Conservation (phyloP, 2,797 vertebrate genomes). For the Eospalax fontanierii region DNA sequence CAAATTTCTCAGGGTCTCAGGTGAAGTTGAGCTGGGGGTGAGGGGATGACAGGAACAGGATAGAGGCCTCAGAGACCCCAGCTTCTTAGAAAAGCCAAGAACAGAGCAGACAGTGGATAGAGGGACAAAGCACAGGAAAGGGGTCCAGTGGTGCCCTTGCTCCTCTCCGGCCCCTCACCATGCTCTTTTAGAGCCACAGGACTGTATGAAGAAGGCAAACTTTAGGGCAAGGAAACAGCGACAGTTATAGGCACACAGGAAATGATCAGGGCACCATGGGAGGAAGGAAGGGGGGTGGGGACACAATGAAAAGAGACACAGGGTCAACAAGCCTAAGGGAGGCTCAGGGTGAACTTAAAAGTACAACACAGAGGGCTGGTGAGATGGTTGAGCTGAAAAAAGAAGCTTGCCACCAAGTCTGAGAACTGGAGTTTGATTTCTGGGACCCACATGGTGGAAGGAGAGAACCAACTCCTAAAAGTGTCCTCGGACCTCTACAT, state of each 20-base stretch:
- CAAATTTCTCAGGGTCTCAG: constrained; percentile 52
- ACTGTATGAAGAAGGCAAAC: neutral
- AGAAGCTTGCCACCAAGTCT: neutral
- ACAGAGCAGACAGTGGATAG: constrained; percentile 81
- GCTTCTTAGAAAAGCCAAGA: constrained; percentile 88
- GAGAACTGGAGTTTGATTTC: neutral
- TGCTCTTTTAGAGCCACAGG: neutral
- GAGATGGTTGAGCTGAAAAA: neutral
- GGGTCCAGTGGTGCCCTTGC: neutral
- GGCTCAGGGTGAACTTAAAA: neutral
- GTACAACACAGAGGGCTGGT: neutral
- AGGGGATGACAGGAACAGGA: constrained; percentile 73
- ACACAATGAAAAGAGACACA: neutral
- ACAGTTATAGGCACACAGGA: neutral
- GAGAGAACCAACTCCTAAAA: neutral
- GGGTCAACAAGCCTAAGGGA: neutral
- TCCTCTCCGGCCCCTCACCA: neutral
- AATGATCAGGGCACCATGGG: neutral
- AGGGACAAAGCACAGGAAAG: constrained; percentile 68
- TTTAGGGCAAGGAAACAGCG: neutral
- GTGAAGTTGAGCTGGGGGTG: constrained; percentile 58
- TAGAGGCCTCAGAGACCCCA: constrained; percentile 75
- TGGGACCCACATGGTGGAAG: neutral
- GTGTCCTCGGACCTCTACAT: neutral
- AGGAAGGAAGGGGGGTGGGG: neutral